Base-by-base conservation (phyloP, 2,797 vertebrate species). In the Urosaurus nigricauda region DNA sequence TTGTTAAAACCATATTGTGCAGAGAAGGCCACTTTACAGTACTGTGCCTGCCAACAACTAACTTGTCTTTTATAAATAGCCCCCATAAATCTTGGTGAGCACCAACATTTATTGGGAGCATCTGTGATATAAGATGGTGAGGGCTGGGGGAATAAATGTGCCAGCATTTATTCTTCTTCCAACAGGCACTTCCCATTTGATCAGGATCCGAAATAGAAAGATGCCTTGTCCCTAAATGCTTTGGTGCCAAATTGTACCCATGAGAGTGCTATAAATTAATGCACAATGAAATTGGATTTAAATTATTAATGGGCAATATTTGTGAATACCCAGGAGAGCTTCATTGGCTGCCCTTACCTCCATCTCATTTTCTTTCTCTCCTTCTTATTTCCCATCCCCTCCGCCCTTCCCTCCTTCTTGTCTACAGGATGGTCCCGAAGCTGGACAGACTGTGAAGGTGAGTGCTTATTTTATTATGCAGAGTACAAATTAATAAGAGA, bases 361-460 rank as follows among this genome's bases (percentile, higher is more conserved):
- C 90, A 6, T 77, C 93, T 97, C 97, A 95, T 97, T 91, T 95
- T 95, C 87, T 94, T 84, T 32, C 5, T 32, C 32, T 68, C 58
- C 21, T 60, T 60, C 58, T 21, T 60, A 26, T 68, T 65, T 32
- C 92, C 89, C 95, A 35, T 35, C 40, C 51, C 1, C 94, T 95
- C 90, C 51, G 21, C 88, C 96, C 96, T 87, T 94, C 97, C 29
- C 32, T 77, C 35, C 97, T 87, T 94, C 97, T 79, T 32, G 26
- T 79, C 63, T 96, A 92, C 93, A 98, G 98, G 98, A 99, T 90
- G 98, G 98, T 94, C 98, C 98, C 0, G 98, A 98, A 97, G 98
- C 98, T 0, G 98, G 98, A 96, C 98, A 99, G 94, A 98, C 98
- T 0, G 98, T 99, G 96, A 98, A 98, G 98, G 98, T 99, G 98